phyloP scores from a whole-genome alignment of 2,888 invertebrate genomes.

The Julus scanicus region DNA sequence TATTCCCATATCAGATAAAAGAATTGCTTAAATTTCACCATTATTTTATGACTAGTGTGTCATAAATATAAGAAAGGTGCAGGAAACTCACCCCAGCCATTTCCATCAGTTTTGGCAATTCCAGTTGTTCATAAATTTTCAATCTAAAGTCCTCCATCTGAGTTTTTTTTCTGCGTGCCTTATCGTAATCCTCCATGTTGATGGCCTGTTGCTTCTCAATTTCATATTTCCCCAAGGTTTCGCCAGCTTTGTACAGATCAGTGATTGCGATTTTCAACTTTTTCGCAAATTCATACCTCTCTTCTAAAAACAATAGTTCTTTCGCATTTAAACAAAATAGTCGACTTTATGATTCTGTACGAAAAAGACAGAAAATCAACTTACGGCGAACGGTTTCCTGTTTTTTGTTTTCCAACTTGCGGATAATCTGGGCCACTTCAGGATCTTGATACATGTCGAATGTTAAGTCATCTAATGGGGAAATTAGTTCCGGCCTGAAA shows the following conservation, averaged over 20 bases:
- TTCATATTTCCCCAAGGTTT: constrained; percentile 88
- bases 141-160: constrained; percentile 87
- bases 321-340: too few species aligned
- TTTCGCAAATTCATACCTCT: constrained; percentile 92
- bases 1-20: too few species aligned
- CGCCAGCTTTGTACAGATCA: constrained; percentile 85
- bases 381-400: constrained; percentile 85
- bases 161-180: constrained; percentile 86
- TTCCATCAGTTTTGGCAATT: constrained; percentile 80
- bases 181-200: constrained; percentile 90
- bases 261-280: constrained; percentile 87
- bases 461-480: constrained; percentile 91
- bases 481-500: constrained; percentile 66
- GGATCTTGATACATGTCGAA: constrained; percentile 97
- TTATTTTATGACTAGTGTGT: too few species aligned
- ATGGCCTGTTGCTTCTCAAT: constrained; percentile 93
- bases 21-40: too few species aligned
- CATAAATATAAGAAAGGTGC: too few species aligned
- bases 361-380: constrained; percentile 58
- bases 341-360: background rate
- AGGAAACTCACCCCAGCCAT: constrained; percentile 27
- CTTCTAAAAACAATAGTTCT: constrained; percentile 72
- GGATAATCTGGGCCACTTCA: constrained; percentile 86
- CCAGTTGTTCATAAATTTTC: constrained; percentile 79
- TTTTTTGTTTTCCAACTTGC: constrained; percentile 88